These are phyloP conservation scores for Hyposoter didymator DNA, from an alignment of 2,888 invertebrate species.

Conservation along the genomic window DNA sequence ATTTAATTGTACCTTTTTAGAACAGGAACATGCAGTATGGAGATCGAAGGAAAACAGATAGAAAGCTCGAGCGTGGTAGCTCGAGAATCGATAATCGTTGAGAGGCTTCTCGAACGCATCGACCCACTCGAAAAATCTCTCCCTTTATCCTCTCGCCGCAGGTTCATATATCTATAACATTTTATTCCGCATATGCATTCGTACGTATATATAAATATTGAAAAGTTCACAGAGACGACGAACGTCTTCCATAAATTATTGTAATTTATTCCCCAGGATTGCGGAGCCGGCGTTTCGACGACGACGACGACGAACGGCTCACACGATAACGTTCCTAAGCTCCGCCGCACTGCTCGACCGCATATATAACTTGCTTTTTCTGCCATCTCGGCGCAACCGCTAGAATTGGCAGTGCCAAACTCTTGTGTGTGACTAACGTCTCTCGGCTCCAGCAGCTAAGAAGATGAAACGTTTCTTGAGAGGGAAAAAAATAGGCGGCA, in stretches of 20 bases:
- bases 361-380: not conserved
- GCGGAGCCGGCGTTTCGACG: conserved; percentile 4
- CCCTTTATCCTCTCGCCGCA: not conserved
- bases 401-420: not conserved
- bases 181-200: not conserved
- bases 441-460: not conserved
- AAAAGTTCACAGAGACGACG: conserved; percentile 30
- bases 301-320: not conserved
- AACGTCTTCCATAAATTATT: conserved; percentile 58
- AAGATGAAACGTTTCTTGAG: conserved; percentile 29
- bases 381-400: not conserved
- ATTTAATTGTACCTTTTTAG: conserved; percentile 1
- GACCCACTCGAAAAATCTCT: conserved; percentile 21
- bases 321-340: not conserved
- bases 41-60: conserved; percentile 25
- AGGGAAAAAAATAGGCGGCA: conserved; percentile 4
- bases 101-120: not conserved
- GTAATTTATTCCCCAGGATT: conserved; percentile 61
- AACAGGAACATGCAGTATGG: conserved; percentile 1
- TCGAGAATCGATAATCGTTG: conserved; percentile 56
- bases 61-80: conserved; percentile 3
- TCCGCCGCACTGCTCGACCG: conserved; percentile 27
- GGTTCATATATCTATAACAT: not conserved
- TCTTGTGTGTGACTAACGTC: not conserved
- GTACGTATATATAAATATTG: conserved; percentile 33